A percentile compares a stretch with the other conserved stretches of the same genome.
Evolutionary conservation across 2,888 invertebrate genomes (phyloP).

Genomic region (Rhyacophila evoluta): DNA sequence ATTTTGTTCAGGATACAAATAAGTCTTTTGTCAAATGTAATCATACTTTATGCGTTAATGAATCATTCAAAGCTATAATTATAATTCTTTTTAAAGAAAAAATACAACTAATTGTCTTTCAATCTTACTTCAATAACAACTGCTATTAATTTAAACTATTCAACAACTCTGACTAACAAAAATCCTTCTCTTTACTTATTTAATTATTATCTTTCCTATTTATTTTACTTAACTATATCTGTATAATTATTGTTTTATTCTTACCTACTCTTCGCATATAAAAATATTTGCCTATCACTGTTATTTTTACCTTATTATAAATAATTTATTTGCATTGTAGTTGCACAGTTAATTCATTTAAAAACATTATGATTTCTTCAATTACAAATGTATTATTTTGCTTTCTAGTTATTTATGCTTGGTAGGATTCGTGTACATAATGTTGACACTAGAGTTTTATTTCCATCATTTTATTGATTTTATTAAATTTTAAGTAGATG

Average conservation of each 20-base stretch:
- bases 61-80: background rate
- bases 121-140: background rate
- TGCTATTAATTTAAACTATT: background rate
- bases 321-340: background rate
- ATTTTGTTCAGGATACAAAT: background rate
- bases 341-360: background rate
- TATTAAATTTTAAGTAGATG: too few species aligned
- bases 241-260: background rate
- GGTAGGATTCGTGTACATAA: conserved; percentile 7
- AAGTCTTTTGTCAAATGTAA: background rate
- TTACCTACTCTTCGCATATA: background rate
- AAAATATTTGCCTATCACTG: background rate
- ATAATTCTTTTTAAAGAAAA: background rate
- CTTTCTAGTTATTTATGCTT: background rate
- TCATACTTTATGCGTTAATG: background rate
- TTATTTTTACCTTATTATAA: background rate
- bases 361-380: background rate
- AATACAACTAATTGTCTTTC: background rate
- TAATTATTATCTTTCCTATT: too few species aligned
- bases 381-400: background rate
- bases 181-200: background rate
- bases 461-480: background rate
- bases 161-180: background rate
- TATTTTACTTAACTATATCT: background rate
- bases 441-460: background rate